A percentile compares a stretch with the other conserved stretches of the same genome.
phyloP scores from a whole-genome alignment of 2,888 invertebrate species.

The Drosophila anomelani region DNA sequence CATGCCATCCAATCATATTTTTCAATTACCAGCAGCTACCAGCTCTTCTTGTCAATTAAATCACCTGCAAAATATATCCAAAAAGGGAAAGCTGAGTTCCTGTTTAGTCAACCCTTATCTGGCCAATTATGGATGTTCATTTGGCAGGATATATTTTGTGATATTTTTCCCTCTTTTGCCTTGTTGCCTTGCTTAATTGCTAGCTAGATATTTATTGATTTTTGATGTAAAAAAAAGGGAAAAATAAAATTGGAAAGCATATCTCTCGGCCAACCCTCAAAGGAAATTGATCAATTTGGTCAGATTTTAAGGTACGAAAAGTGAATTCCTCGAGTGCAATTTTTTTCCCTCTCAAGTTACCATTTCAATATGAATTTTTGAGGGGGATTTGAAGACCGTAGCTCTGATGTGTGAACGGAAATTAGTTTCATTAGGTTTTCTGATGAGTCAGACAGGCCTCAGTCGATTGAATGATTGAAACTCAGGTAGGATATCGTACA shows the following conservation, averaged over 20 bases:
- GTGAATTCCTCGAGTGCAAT: not conserved
- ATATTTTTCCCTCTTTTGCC: slow-evolving; percentile 8
- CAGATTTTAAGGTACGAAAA: slow-evolving; percentile 15
- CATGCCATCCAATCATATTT: slow-evolving; percentile 25
- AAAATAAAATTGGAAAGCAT: slow-evolving; percentile 22
- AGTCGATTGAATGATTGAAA: slow-evolving; percentile 16
- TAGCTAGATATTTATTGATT: slow-evolving; percentile 30
- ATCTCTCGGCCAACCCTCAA: slow-evolving; percentile 10
- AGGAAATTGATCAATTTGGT: slow-evolving; percentile 40
- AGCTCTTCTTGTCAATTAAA: slow-evolving; percentile 39
- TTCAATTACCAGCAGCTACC: slow-evolving; percentile 43
- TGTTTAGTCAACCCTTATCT: slow-evolving; percentile 22
- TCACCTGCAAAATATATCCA: slow-evolving; percentile 25
- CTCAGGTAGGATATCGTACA: not conserved
- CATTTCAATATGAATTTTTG: slow-evolving; percentile 16
- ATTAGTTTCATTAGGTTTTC: slow-evolving; percentile 51
- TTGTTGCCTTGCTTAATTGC: slow-evolving; percentile 24
- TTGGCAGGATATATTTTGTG: slow-evolving; percentile 40
- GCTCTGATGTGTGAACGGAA: slow-evolving; percentile 41
- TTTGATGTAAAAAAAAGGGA: not conserved
- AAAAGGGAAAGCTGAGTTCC: slow-evolving; percentile 20
- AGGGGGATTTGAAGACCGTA: not conserved
- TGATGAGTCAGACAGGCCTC: slow-evolving; percentile 21
- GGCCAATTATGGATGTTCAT: slow-evolving; percentile 50
- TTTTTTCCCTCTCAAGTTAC: slow-evolving; percentile 13